These are phyloP conservation scores for Zoroaster sp. DNA, from an alignment of 53 echinoderm and acorn worm genomes.

Conservation along the genomic window DNA sequence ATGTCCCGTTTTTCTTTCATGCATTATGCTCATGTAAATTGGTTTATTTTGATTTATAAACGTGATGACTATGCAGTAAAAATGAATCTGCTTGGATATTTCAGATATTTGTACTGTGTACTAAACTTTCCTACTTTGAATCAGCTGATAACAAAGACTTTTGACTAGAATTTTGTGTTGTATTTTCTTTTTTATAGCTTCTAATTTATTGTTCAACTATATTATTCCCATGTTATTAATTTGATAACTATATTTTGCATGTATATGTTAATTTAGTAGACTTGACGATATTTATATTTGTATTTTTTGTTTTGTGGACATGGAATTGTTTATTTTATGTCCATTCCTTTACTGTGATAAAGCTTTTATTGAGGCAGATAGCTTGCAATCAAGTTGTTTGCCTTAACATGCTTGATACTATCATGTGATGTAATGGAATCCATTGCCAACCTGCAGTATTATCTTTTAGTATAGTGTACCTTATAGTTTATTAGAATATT, in stretches of 20 bases:
- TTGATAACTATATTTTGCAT: constrained; percentile 6
- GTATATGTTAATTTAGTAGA: constrained; percentile 2
- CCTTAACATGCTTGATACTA: not conserved
- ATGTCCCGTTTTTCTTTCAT: not conserved
- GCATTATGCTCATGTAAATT: not conserved
- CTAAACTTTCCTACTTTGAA: not conserved
- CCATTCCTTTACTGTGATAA: not conserved
- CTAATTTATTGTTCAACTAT: constrained; percentile 30
- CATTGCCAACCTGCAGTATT: constrained; percentile 51
- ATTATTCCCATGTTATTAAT: not conserved
- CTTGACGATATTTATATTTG: not conserved
- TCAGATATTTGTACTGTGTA: not conserved
- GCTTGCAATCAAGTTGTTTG: not conserved
- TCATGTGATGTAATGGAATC: constrained; percentile 1
- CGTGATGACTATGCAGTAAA: not conserved
- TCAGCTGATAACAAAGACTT: not conserved
- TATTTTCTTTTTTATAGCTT: not conserved
- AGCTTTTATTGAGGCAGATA: not conserved
- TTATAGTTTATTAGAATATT: not conserved
- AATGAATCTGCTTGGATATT: not conserved
- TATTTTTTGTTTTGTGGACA: not conserved
- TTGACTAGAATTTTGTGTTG: not conserved
- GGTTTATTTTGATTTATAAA: not conserved
- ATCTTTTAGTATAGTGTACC: not conserved
- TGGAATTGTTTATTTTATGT: not conserved